These are phyloP conservation scores for Trichonephila clavata DNA, from an alignment of 1,140 invertebrate species.

Conservation along the genomic window DNA sequence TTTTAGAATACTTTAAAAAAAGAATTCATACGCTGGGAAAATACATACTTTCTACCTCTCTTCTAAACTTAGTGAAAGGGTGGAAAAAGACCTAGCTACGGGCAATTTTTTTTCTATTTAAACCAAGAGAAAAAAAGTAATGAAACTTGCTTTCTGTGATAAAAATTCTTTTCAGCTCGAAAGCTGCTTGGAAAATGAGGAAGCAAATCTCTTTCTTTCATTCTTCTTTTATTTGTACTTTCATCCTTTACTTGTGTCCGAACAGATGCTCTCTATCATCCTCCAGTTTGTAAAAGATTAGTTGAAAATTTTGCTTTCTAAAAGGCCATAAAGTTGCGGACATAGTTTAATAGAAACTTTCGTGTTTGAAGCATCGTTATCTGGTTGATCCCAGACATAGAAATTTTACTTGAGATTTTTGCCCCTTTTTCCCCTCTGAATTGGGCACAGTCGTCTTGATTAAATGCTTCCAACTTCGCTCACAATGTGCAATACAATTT, in stretches of 20 bases:
- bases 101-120: not conserved
- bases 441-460: not conserved
- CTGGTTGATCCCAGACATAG: not conserved
- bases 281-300: not conserved
- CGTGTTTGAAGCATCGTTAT: not conserved
- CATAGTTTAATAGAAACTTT: not conserved
- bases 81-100: not conserved
- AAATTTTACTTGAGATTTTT: not conserved
- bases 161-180: not conserved
- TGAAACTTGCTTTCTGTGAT: not conserved
- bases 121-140: not conserved
- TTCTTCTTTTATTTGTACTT: not conserved
- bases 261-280: not conserved
- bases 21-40: not conserved
- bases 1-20: not conserved
- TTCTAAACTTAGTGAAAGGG: not conserved
- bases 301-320: not conserved
- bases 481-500: not conserved
- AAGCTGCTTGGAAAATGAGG: constrained; percentile 13
- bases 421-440: not conserved
- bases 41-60: not conserved
- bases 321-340: not conserved
- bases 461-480: not conserved
- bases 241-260: not conserved
- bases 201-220: not conserved